Evolutionary conservation across 2,888 invertebrate species (phyloP).

Genomic region (Enchytraeus crypticus): DNA sequence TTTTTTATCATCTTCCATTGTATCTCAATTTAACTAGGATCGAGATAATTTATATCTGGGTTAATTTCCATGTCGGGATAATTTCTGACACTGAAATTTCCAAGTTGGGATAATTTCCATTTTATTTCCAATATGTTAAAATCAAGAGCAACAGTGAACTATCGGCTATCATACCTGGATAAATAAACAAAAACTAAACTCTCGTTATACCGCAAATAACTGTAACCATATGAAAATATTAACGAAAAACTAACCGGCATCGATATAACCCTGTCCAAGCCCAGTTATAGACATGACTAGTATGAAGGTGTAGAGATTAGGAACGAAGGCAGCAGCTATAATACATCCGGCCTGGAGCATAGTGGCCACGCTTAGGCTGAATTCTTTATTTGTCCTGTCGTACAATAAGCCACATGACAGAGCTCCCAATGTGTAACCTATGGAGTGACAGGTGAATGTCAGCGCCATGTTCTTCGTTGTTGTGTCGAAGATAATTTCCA

Average conservation of each 20-base stretch:
- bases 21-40: too few relatives aligned
- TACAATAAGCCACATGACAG: conserved; percentile 17
- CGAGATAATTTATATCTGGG: too few relatives aligned
- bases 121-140: too few relatives aligned
- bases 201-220: too few relatives aligned
- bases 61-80: too few relatives aligned
- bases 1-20: too few relatives aligned
- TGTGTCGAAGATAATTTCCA: conserved; percentile 11
- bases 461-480: conserved; percentile 5
- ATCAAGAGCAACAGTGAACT: too few relatives aligned
- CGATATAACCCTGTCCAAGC: conserved; percentile 9
- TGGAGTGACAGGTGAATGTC: neutral
- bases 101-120: too few relatives aligned
- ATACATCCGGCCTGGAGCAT: neutral
- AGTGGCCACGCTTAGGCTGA: conserved; percentile 2
- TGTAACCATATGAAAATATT: too few relatives aligned
- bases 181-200: too few relatives aligned
- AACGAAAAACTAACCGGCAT: conserved; percentile 11
- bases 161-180: too few relatives aligned
- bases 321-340: neutral
- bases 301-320: conserved; percentile 3
- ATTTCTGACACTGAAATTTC: too few relatives aligned
- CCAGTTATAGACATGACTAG: conserved; percentile 7
- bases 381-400: conserved; percentile 8
- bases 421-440: conserved; percentile 16